Base-by-base conservation (phyloP, 2,797 vertebrate genomes). In the Fistularia tabacaria region DNA sequence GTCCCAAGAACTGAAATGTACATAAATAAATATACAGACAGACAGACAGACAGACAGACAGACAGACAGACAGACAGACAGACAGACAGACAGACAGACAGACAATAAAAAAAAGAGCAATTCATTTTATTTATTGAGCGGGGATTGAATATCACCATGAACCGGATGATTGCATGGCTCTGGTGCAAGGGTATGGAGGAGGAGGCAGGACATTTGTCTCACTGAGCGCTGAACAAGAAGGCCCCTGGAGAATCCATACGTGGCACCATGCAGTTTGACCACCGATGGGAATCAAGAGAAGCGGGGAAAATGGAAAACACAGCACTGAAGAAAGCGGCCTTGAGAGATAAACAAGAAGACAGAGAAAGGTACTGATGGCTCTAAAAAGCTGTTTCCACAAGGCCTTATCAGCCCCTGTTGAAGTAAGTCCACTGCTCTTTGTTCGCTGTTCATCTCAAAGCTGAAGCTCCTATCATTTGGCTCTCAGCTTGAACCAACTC, bases 401-500 rank as follows among this genome's bases (percentile, higher is more conserved):
- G 60, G 51, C 57, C 65, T 69, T 56, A 64, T 76, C 63, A 79
- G 59, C 57, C 70, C 73, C 68, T 49, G 75, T 57, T 74, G 55
- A 73, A 73, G 64, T 49, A n/a, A 72, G 45, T 25, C 57, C 58
- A 49, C 42, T 72, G 45, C 13, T 38, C 56, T 42, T 6, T 40
- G 39, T 1, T 40, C 39, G 39, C 39, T 11, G 25, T 25, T 25
- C 25, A 25, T 25, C 25, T 25, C 25, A 25, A 25, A 25, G 25
- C 2, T 25, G 25, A 25, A 25, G 25, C 25, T 25, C 25, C 5
- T 25, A 25, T 25, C 25, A 5, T 25, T 25, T 25, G 25, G 5
- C 25, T 46, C 62, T 62, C 71, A 54, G 64, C 64, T 62, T 57
- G 58, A 51, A 43, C 8, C 52, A 58, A 72, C 59, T 79, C 79